These are phyloP conservation scores for Sussaba pulchella DNA, from an alignment of 2,888 invertebrate species.

Conservation along the genomic window DNA sequence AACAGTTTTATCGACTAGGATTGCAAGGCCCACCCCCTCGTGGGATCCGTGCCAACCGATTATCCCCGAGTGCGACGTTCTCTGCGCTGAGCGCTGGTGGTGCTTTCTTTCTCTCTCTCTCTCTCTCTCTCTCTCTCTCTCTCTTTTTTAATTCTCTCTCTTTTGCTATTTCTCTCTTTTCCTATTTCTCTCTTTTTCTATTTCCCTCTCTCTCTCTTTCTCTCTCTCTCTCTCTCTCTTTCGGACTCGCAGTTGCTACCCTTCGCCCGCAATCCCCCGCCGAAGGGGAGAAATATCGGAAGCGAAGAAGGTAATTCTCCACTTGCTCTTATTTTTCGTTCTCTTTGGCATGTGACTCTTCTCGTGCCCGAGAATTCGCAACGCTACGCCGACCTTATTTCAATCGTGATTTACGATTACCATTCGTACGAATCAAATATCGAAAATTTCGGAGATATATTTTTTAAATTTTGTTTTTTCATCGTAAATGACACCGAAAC, in stretches of 20 bases:
- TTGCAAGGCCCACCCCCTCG: slow-evolving; percentile 49
- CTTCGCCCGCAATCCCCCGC: too few species aligned
- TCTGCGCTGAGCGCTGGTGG: background rate
- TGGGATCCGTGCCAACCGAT: slow-evolving; percentile 62
- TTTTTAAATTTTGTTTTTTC: too few species aligned
- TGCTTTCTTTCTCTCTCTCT: background rate
- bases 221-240: too few species aligned
- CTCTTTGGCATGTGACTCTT: background rate
- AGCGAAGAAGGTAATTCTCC: slow-evolving; percentile 52
- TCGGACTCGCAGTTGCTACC: too few species aligned
- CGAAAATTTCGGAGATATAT: slow-evolving; percentile 54
- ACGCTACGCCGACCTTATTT: slow-evolving; percentile 36
- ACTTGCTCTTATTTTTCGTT: slow-evolving; percentile 10
- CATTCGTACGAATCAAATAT: slow-evolving; percentile 26
- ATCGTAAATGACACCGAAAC: background rate
- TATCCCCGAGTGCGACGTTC: slow-evolving; percentile 44
- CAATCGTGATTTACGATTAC: slow-evolving; percentile 56
- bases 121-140: too few species aligned
- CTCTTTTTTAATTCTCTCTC: too few species aligned
- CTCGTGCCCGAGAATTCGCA: slow-evolving; percentile 41
- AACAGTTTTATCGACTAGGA: slow-evolving; percentile 54
- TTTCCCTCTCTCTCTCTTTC: too few species aligned
- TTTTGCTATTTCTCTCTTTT: too few species aligned
- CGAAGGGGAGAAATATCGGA: slow-evolving; percentile 1
- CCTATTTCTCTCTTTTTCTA: too few species aligned